Base-by-base conservation (phyloP, 1,140 invertebrate species). In the Pollicipes pollicipes region DNA sequence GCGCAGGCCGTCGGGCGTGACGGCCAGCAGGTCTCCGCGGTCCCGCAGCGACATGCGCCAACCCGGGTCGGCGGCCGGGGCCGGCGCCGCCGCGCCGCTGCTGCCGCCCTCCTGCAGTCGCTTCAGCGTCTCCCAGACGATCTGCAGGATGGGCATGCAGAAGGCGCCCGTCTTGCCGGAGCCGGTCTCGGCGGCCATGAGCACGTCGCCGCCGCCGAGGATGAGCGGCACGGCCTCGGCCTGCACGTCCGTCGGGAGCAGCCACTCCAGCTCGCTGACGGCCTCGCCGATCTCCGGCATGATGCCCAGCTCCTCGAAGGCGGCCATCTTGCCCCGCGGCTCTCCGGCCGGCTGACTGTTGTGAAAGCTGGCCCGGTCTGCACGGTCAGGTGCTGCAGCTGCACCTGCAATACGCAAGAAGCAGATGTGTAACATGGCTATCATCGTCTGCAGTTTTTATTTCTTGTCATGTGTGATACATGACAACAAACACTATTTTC, bases 171-270 rank as follows among this genome's bases (percentile, higher is more conserved):
- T 99, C 85, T 99, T 99, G 69, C 94, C 94, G 79, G 93, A 97
- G 21, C 97, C 97, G 64, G 97, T 99, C 83, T 99, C 97, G 17
- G 97, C 97, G 73, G 97, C 97, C 96, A 99, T 99, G 29, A 99
- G 82, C 0, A 99, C 95, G 87, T 99, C 97, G 72, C 97, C 97
- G 67, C 97, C 97, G 69, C 97, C 97, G 16, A 99, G 83, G 78
- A 99, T 97, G 27, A 98, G 82, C 8, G 97, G 97, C 77, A 99
- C 95, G 0, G 96, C 95, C 83, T 99, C 97, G 10, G 93, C 86
- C 83, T 99, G 97, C 21, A 99, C 95, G 84, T 99, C 97, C 13
- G 97, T 99, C 58, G 97, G 97, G 68, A 98, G 81, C 84, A 85
- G 93, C 95, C 95, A 98, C 71, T 97, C 95, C 86, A 97, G 88